These are phyloP conservation scores for Hystrix brachyura DNA, from an alignment of 2,113 vertebrate genomes.

Conservation along the genomic window DNA sequence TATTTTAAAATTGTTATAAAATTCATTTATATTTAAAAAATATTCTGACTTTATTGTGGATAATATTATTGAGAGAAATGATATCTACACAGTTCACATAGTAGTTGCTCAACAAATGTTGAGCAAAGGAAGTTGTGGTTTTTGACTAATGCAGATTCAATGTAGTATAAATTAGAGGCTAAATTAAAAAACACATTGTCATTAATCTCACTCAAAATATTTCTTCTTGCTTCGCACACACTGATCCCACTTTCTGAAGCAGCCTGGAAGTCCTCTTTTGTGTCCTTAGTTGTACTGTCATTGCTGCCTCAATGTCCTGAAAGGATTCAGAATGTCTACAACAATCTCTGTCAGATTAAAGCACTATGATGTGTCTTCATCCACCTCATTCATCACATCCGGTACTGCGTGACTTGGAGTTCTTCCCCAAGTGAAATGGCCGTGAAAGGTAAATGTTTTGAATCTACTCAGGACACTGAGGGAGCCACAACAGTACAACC, in stretches of 20 bases:
- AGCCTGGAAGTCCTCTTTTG: background rate
- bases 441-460: background rate
- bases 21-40: background rate
- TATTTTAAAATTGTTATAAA: background rate
- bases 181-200: background rate
- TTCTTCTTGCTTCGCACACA: background rate
- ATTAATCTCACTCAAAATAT: background rate
- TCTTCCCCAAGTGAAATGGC: background rate
- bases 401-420: background rate
- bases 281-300: background rate
- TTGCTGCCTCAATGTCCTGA: background rate
- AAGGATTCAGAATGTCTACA: background rate
- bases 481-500: background rate
- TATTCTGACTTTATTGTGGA: background rate
- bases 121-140: background rate
- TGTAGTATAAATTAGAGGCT: background rate
- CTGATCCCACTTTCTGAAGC: background rate
- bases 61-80: background rate
- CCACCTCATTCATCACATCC: background rate
- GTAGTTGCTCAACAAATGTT: slow-evolving; percentile 21
- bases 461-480: background rate
- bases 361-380: background rate
- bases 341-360: background rate
- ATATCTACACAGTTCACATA: background rate
- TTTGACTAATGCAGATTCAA: background rate